Evolutionary conservation across 2,797 vertebrate species (phyloP).

Genomic region (Merluccius polli): DNA sequence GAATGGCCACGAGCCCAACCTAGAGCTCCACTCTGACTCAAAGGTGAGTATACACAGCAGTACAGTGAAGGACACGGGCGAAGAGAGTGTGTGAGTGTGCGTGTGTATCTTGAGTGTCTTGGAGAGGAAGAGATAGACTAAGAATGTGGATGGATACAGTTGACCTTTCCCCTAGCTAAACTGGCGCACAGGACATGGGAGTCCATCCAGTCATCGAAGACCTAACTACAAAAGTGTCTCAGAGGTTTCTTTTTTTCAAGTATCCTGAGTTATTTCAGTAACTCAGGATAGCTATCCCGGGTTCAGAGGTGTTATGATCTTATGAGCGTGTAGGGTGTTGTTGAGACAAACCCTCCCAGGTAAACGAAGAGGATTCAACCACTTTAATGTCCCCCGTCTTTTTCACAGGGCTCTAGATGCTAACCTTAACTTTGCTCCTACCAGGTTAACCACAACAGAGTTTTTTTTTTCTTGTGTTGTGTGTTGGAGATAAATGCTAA

Average conservation of each 20-base stretch:
- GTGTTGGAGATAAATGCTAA: not conserved
- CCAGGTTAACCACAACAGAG: not conserved
- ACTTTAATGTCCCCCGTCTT: not conserved
- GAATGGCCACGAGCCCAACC: constrained; percentile 57
- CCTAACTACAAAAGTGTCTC: not conserved
- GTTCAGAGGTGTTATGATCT: not conserved
- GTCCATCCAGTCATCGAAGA: not conserved
- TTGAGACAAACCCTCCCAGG: not conserved
- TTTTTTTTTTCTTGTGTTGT: not conserved
- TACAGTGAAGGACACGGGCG: not conserved
- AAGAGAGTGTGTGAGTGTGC: constrained; percentile 12
- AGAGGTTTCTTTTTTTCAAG: not conserved
- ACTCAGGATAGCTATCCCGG: not conserved
- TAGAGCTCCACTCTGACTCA: constrained; percentile 66
- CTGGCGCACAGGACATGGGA: not conserved
- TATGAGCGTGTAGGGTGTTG: not conserved
- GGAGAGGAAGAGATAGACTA: constrained; percentile 1
- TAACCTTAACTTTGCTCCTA: not conserved
- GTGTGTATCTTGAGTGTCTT: not conserved
- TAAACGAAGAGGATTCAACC: not conserved
- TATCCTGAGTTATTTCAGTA: not conserved
- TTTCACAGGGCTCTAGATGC: not conserved
- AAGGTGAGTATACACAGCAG: constrained; percentile 54
- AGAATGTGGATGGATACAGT: constrained; percentile 1
- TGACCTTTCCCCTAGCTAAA: not conserved